Evolutionary conservation across 2,888 invertebrate genomes (phyloP).

Genomic region (Silvanus unidentatus): DNA sequence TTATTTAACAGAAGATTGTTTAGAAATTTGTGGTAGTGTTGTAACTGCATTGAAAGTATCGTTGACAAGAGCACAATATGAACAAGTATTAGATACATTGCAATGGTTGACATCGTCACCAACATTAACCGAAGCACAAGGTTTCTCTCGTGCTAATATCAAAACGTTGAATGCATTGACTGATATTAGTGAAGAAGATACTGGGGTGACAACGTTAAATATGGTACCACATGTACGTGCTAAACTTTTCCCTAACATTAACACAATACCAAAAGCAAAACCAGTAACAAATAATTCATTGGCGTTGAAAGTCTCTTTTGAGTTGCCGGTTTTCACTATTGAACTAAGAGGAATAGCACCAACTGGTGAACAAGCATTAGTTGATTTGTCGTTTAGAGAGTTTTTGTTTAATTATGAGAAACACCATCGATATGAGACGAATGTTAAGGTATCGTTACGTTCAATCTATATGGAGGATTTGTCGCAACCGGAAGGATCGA

Average conservation of each 20-base stretch:
- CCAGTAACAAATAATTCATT: slow-evolving; percentile 8
- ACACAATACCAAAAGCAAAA: slow-evolving; percentile 10
- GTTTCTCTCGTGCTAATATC: slow-evolving; percentile 26
- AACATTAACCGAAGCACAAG: slow-evolving; percentile 36
- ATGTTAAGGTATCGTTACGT: slow-evolving; percentile 69
- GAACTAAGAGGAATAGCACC: slow-evolving; percentile 68
- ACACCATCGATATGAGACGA: slow-evolving; percentile 62
- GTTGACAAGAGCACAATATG: slow-evolving; percentile 80
- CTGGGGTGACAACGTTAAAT: slow-evolving; percentile 49
- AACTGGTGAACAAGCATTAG: slow-evolving; percentile 68
- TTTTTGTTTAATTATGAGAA: slow-evolving; percentile 71
- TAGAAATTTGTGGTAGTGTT: slow-evolving; percentile 68
- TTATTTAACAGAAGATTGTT: slow-evolving; percentile 17
- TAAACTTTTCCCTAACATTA: slow-evolving; percentile 45
- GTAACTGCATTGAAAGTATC: slow-evolving; percentile 81
- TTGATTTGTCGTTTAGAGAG: slow-evolving; percentile 78
- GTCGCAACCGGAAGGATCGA: slow-evolving; percentile 68
- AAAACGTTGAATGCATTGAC: slow-evolving; percentile 30
- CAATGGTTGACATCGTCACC: slow-evolving; percentile 43
- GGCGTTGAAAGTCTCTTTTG: slow-evolving; percentile 55
- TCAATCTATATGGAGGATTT: slow-evolving; percentile 90
- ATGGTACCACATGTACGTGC: slow-evolving; percentile 61
- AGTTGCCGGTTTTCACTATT: slow-evolving; percentile 68
- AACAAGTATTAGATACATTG: slow-evolving; percentile 75
- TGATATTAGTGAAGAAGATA: slow-evolving; percentile 47